Evolutionary conservation across 37 sponge, comb jelly and placozoan species (phyloP).

Genomic region (Tethya wilhelma): DNA sequence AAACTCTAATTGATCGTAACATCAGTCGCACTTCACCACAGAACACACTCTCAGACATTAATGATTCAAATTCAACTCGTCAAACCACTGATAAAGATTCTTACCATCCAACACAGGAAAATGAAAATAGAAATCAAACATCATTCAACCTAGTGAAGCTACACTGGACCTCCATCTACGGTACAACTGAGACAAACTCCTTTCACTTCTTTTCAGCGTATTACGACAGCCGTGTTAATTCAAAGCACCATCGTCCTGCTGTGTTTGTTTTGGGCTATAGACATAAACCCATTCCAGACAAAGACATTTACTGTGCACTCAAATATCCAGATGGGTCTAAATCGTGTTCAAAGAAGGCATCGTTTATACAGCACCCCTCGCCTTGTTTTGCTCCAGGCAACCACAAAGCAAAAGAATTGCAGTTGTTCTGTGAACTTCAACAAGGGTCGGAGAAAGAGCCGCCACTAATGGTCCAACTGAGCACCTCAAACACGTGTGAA

Average conservation of each 20-base stretch:
- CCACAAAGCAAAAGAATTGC: not conserved
- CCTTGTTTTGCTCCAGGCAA: not conserved
- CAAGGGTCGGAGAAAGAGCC: not conserved
- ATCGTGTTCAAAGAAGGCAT: not conserved
- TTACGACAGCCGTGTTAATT: constrained; percentile 5
- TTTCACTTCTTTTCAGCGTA: constrained; percentile 42
- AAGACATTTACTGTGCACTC: not conserved
- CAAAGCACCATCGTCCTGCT: not conserved
- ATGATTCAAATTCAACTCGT: too few relatives aligned
- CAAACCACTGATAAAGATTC: too few relatives aligned
- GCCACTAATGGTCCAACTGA: not conserved
- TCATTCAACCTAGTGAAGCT: too few relatives aligned
- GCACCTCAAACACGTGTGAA: not conserved
- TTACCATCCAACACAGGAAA: too few relatives aligned
- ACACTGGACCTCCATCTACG: not conserved
- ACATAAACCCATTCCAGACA: too few relatives aligned
- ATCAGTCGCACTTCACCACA: too few relatives aligned
- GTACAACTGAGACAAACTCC: not conserved
- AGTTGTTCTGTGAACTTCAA: not conserved
- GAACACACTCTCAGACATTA: too few relatives aligned
- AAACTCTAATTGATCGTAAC: too few relatives aligned
- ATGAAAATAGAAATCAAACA: too few relatives aligned
- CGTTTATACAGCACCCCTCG: not conserved
- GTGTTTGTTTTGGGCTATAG: constrained; percentile 26
- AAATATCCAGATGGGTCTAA: not conserved